phyloP scores from a whole-genome alignment of 2,888 invertebrate species.

The Ophioninae sp. region DNA sequence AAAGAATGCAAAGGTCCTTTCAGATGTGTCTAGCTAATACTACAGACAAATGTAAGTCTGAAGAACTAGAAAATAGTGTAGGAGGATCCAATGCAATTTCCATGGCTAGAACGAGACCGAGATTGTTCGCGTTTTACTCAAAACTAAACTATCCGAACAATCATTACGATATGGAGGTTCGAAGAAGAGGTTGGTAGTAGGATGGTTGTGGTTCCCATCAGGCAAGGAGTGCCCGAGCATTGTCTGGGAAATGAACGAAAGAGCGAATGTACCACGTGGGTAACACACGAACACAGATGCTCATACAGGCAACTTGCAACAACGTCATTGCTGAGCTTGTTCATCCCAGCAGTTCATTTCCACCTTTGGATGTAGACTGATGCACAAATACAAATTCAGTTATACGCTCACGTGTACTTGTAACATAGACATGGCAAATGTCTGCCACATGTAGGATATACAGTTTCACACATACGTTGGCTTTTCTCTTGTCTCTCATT shows the following conservation, averaged over 20 bases:
- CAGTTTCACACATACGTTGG: conserved; percentile 13
- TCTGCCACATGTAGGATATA: background rate
- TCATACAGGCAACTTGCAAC: conserved; percentile 56
- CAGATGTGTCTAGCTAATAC: background rate
- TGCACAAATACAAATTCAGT: conserved; percentile 47
- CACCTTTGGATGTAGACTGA: conserved; percentile 73
- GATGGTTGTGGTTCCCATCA: conserved; percentile 58
- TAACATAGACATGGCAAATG: background rate
- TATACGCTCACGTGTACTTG: conserved; percentile 17
- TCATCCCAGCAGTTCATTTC: conserved; percentile 76
- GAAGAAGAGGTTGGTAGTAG: conserved; percentile 9
- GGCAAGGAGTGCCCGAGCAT: conserved; percentile 74
- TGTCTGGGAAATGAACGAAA: conserved; percentile 75
- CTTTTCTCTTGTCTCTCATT: conserved; percentile 28
- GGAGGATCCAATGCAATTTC: background rate
- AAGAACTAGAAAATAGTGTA: background rate
- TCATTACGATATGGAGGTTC: conserved; percentile 67
- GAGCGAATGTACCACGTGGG: conserved; percentile 68
- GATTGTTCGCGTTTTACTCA: conserved; percentile 70
- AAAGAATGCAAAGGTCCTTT: background rate
- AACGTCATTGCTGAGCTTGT: conserved; percentile 76
- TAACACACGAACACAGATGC: conserved; percentile 62
- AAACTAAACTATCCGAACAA: conserved; percentile 74
- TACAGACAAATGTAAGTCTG: background rate
- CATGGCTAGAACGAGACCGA: background rate